Evolutionary conservation across 2,797 vertebrate species (phyloP).

Genomic region (Melanitta fusca): DNA sequence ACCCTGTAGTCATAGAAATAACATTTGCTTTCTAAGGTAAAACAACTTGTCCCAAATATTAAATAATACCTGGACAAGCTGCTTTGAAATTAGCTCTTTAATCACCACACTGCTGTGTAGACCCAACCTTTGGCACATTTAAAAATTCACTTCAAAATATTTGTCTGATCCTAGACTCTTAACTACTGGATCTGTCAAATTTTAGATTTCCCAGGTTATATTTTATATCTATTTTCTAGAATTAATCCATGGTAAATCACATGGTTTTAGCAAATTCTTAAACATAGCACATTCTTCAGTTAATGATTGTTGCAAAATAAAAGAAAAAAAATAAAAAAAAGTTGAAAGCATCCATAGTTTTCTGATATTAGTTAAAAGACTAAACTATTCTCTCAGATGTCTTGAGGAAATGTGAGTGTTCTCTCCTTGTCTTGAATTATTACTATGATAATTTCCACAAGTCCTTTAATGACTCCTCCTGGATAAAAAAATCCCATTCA

Average conservation of each 20-base stretch:
- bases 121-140: neutral
- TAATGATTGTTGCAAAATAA: neutral
- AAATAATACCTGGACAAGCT: neutral
- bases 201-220: neutral
- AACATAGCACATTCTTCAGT: neutral
- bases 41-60: neutral
- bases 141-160: neutral
- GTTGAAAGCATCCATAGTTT: neutral
- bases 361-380: neutral
- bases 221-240: neutral
- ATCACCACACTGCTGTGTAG: neutral
- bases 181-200: neutral
- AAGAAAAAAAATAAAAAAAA: neutral
- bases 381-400: neutral
- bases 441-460: neutral
- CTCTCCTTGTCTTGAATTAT: neutral
- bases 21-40: neutral
- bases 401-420: neutral
- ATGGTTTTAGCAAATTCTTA: neutral
- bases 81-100: neutral
- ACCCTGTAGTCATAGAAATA: neutral
- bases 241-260: neutral
- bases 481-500: rapidly evolving
- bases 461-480: neutral
- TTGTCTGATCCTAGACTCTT: neutral